Evolutionary conservation across 2,888 invertebrate species (phyloP), one percentile per base, ranked within the genome.

Genomic region (Odontothrips loti): DNA sequence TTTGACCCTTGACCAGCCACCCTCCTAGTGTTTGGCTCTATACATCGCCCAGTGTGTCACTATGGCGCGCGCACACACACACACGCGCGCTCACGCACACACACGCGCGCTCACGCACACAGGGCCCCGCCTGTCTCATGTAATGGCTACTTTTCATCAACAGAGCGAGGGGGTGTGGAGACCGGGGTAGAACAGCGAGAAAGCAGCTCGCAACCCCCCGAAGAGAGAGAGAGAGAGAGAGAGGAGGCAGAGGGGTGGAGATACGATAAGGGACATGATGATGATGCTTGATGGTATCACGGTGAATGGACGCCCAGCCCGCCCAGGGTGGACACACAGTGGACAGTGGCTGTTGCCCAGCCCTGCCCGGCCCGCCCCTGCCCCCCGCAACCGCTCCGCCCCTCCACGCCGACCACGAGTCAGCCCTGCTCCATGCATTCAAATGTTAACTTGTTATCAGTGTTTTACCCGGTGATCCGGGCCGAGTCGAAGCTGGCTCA

Each of bases 141-240:
- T 75, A 75, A 75, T 75, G 68, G 68, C 68, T 75, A 75, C 68
- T 75, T 75, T 75, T 75, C 68, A 75, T 75, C 68, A 75, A 23
- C 68, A 23, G 68, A 68, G 68, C 68, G 23, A 75, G 23, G 23
- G 68, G 23, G 23, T 58, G 20, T 51, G 68, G 23, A 20, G 58
- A 75, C 27, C 68, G 68, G 68, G 23, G 23, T 4, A 11, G 68
- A 6, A 43, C 34, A 43, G 34, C 34, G 34, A 43, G 34, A 43
- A 43, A 43, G 34, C 34, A 43, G 51, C 51, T 48, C 34, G 34
- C 34, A 43, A 43, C 34, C 34, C 34, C 34, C 34, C 6, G 34
- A 43, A 43, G 34, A 43, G 34, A 43, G 34, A 43, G 34, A 6
- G 34, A 43, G 34, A 6, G 34, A 43, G 34, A 6, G 34, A 43